Conservation (phyloP, 2,113 vertebrate species). For the Acanthochromis polyacanthus region DNA sequence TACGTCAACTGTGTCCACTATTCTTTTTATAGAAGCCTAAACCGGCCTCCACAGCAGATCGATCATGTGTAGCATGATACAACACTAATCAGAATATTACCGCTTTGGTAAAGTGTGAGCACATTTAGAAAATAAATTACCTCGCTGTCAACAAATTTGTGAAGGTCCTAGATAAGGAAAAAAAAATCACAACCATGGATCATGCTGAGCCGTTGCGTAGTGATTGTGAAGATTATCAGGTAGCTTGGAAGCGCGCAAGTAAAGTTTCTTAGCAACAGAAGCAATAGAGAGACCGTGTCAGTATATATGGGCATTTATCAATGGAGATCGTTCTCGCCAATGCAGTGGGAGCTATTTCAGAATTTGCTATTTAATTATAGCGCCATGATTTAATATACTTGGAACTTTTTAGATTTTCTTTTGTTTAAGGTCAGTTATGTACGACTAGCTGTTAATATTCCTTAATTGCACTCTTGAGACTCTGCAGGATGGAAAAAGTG, state of each 20-base stretch:
- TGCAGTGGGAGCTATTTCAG: slow-evolving; percentile 11
- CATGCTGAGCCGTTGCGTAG: slow-evolving; percentile 50
- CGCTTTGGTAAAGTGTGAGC: slow-evolving; percentile 1
- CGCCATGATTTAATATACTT: no score
- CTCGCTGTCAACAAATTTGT: slow-evolving; percentile 9
- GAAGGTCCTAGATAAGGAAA: not conserved
- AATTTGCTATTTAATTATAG: no score
- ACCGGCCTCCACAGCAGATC: not conserved
- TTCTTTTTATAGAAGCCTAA: not conserved
- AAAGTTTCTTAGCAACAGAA: slow-evolving; percentile 73
- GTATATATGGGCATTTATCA: slow-evolving; percentile 47
- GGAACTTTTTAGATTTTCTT: no score
- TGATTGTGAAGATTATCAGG: slow-evolving; percentile 50
- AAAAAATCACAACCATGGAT: slow-evolving; percentile 3
- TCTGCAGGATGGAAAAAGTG: no score
- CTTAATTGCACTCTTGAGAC: no score
- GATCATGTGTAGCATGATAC: not conserved
- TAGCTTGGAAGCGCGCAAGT: slow-evolving; percentile 36
- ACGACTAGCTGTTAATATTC: no score
- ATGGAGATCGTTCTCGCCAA: slow-evolving; percentile 20
- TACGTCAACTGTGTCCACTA: not conserved
- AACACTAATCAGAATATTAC: not conserved
- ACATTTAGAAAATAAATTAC: not conserved
- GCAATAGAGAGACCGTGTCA: slow-evolving; percentile 52
- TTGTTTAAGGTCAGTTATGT: no score